Percentiles rank a stretch among this genome's conserved stretches.
phyloP scores from a whole-genome alignment of 2,797 vertebrate species.

The Pterois miles region DNA sequence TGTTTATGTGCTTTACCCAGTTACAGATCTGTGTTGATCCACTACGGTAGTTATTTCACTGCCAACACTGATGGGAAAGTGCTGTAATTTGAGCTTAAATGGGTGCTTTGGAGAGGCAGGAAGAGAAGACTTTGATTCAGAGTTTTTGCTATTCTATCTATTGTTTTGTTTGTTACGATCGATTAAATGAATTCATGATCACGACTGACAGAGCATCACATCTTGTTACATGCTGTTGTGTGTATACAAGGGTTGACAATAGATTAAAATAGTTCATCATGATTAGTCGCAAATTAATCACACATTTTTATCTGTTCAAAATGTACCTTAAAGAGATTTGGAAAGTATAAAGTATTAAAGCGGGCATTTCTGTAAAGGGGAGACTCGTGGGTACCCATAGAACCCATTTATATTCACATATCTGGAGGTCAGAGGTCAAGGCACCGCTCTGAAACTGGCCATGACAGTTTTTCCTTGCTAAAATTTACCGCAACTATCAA shows the following conservation, averaged over 20 bases:
- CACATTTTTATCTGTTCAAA: too few relatives aligned
- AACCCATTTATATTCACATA: too few relatives aligned
- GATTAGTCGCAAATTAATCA: too few relatives aligned
- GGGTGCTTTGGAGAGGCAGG: constrained; percentile 1
- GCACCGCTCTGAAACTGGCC: too few relatives aligned
- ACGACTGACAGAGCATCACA: background rate
- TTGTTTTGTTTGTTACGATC: background rate
- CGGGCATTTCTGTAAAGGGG: too few relatives aligned
- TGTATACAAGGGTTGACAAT: background rate
- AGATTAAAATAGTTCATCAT: too few relatives aligned
- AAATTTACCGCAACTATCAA: too few relatives aligned
- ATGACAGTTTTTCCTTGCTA: too few relatives aligned
- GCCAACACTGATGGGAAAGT: constrained; percentile 40
- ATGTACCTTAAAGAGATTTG: too few relatives aligned
- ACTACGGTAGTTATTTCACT: constrained; percentile 21
- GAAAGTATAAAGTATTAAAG: too few relatives aligned
- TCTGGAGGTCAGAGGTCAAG: too few relatives aligned
- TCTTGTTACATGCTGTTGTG: background rate
- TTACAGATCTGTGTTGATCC: constrained; percentile 48
- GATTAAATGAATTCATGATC: background rate
- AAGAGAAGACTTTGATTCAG: background rate
- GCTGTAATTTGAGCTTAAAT: constrained; percentile 35
- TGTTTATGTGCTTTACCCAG: constrained; percentile 45
- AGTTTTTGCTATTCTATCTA: background rate
- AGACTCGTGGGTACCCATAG: too few relatives aligned